Percentiles rank a stretch among this genome's conserved stretches.
These are phyloP conservation scores for Leptosomus discolor DNA, from an alignment of 2,113 vertebrate species.

Conservation along the genomic window DNA sequence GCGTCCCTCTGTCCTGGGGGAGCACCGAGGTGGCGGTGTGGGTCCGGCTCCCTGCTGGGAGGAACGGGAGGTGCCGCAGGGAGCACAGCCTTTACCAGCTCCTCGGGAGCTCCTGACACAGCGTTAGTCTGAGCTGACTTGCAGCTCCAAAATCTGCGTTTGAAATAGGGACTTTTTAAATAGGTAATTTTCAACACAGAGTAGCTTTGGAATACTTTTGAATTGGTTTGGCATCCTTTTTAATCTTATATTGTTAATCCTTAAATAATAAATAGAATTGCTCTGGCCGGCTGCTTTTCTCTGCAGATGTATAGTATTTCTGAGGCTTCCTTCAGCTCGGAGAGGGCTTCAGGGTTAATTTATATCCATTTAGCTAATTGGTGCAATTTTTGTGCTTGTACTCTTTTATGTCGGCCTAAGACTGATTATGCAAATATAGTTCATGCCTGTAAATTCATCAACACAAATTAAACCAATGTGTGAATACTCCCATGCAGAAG, in stretches of 20 bases:
- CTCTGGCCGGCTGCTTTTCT: background rate
- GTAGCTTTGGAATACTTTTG: background rate
- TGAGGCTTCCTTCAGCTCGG: background rate
- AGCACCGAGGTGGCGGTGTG: accelerated
- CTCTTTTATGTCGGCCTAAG: background rate
- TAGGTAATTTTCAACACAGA: background rate
- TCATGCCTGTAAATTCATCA: conserved; percentile 60
- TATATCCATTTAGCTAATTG: conserved; percentile 39
- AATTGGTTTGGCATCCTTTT: background rate
- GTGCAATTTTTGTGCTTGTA: background rate
- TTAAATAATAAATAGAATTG: conserved; percentile 1
- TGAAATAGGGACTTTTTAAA: background rate
- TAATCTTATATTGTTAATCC: background rate
- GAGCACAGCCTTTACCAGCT: background rate
- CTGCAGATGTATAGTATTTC: background rate
- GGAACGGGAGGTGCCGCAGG: accelerated
- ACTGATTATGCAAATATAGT: conserved; percentile 47
- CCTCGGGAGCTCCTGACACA: background rate
- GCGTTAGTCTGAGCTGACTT: background rate
- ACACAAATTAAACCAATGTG: conserved; percentile 12
- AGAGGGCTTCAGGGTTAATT: conserved; percentile 24
- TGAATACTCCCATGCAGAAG: background rate
- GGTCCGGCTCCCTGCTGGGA: accelerated
- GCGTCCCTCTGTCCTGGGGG: background rate
- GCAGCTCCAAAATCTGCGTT: background rate